phyloP scores from a whole-genome alignment of 2,113 vertebrate genomes.

The Laticauda laticaudata region DNA sequence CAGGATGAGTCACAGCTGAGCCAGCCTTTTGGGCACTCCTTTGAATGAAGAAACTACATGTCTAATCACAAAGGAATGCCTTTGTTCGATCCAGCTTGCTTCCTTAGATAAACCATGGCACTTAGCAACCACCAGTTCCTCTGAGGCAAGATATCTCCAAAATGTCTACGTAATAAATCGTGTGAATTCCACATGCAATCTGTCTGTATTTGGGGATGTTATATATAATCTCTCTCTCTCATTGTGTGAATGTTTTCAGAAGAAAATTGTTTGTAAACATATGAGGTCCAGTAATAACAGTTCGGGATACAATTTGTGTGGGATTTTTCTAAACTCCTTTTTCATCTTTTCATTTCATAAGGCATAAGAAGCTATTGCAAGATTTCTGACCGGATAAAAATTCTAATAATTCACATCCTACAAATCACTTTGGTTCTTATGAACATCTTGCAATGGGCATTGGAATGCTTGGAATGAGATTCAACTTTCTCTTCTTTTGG shows the following conservation, averaged over 20 bases:
- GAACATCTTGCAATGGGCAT: background rate
- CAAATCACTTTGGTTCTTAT: background rate
- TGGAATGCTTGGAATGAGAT: background rate
- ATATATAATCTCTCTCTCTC: background rate
- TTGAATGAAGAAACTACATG: slow-evolving; percentile 3
- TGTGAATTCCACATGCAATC: background rate
- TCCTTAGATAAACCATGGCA: slow-evolving; percentile 13
- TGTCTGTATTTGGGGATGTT: background rate
- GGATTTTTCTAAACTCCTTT: background rate
- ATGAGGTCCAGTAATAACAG: background rate
- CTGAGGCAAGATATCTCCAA: background rate
- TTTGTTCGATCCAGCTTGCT: slow-evolving; percentile 12
- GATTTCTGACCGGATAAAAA: background rate
- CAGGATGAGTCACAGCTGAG: slow-evolving; percentile 27
- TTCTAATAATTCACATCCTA: background rate
- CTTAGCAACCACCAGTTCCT: slow-evolving; percentile 2
- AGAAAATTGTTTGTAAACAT: background rate
- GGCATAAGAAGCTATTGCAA: background rate
- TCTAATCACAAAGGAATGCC: slow-evolving; percentile 24
- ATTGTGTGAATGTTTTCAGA: background rate
- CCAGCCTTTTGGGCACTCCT: slow-evolving; percentile 16
- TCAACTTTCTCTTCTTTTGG: background rate
- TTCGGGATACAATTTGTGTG: background rate
- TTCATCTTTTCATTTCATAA: background rate
- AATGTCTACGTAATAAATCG: background rate